A percentile compares a stretch with the other conserved stretches of the same genome.
phyloP scores from a whole-genome alignment of 2,797 vertebrate species.

The Channa striata region DNA sequence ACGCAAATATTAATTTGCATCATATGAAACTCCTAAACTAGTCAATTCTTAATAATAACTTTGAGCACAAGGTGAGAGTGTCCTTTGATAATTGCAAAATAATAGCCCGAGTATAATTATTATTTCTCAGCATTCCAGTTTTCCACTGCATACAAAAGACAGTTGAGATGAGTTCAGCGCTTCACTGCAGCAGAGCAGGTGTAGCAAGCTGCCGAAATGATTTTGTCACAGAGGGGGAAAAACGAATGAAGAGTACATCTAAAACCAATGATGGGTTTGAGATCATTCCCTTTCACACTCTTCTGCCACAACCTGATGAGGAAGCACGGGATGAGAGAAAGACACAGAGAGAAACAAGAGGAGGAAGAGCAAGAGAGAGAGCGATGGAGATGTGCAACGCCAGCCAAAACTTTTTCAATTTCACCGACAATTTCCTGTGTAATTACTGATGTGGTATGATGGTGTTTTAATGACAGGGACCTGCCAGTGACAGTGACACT shows the following conservation, averaged over 20 bases:
- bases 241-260: constrained; percentile 76
- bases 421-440: constrained; percentile 88
- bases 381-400: constrained; percentile 82
- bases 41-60: constrained; percentile 15
- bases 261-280: constrained; percentile 81
- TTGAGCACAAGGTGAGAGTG: constrained; percentile 44
- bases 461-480: constrained; percentile 86
- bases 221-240: constrained; percentile 72
- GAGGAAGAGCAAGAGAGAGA: constrained; percentile 46
- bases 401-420: constrained; percentile 88
- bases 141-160: constrained; percentile 51
- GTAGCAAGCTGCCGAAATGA: constrained; percentile 67
- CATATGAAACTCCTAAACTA: not conserved
- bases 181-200: constrained; percentile 66
- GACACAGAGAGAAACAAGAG: constrained; percentile 17
- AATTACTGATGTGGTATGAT: constrained; percentile 88
- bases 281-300: constrained; percentile 81
- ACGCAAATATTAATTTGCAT: constrained; percentile 3
- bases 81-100: constrained; percentile 51
- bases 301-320: constrained; percentile 74
- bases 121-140: constrained; percentile 36
- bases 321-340: constrained; percentile 53
- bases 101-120: constrained; percentile 53
- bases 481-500: constrained; percentile 77
- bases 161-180: constrained; percentile 52